Evolutionary conservation across 2,888 invertebrate species (phyloP), one percentile per base, ranked within the genome.

Genomic region (Lucinisca nassula): DNA sequence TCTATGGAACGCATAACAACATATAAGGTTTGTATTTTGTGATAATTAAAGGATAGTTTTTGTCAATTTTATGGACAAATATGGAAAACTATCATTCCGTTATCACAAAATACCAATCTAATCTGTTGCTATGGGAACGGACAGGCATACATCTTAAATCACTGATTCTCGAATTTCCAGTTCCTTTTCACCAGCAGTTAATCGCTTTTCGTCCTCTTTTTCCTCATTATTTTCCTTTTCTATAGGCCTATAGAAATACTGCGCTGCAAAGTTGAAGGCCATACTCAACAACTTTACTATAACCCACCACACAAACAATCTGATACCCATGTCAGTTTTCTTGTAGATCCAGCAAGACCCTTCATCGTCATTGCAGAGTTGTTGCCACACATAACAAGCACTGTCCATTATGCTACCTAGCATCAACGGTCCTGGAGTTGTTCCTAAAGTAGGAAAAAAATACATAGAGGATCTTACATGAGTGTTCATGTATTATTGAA

Each of bases 311-410:
- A 91, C 79, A 79, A 92, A 91, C 21, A 92, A 84, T 79, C 89
- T 87, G 4, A 90, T 81, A 1, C 91, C 92, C 91, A 92, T 92
- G 67, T 91, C 85, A 0, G 88, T 87, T 75, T 90, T 90, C 75
- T 89, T 82, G 74, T 92, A 92, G 32, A 91, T 91, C 92, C 92
- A 91, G 49, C 92, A 92, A 51, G 79, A 87, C 38, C 92, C 92
- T 32, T 79, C 79, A 37, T 74, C 76, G 0, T 85, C 91, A 4
- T 30, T 24, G 67, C 90, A 91, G 2, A 87, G 24, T 30, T 90
- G 80, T 38, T 92, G 91, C 92, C 92, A 92, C 8, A 90, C 91
- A 37, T 87, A 81, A 61, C 92, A 92, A 14, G 92, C 89, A 76
- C 91, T 91, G 86, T 92, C 92, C 79, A 92, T 92, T 14, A 92